Base-by-base conservation (phyloP, 2,113 vertebrate species). In the Circaetus cinerascens region DNA sequence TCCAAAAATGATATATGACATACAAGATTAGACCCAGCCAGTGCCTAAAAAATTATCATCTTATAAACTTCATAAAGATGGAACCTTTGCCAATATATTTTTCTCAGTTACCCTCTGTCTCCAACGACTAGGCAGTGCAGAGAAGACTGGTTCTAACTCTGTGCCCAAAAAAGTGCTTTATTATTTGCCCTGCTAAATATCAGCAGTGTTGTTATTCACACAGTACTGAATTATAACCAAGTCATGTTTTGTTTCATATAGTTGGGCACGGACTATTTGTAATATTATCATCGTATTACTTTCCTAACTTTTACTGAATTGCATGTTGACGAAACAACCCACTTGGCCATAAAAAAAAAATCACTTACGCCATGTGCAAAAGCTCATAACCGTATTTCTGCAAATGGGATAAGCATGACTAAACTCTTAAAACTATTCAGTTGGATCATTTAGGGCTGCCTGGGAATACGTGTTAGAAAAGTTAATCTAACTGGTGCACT, bases 391-490 rank as follows among this genome's bases (percentile, higher is more conserved):
- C 8, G 4, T 36, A 45, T 80, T 94, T 94, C 81, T 95, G 64
- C 71, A 97, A 75, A 57, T 30, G 88, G 68, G 55, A 90, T 88
- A 91, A 93, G 87, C 67, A 63, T 30, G 48, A 90, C 51, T 88
- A 63, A 97, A 97, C 69, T 95, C 80, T 68, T 86, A 56, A 96
- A 97, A 96, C 92, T 97, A 40, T 50, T 81, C 72, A 75, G 50
- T 68, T 81, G 62, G 23, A 75, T 86, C 46, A 90, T 76, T 86
- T 83, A 19, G 64, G 59, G 59, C 46, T 94, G 45, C 56, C 26
- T 53, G 26, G 75, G 73, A 97, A 93, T 93, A 64, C 18, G 7
- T n/a, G 6, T 67, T 80, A 69, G 15, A 83, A 93, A 97, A 97
- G 84, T 93, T 96, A 59, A 79, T 72, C 51, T 84, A 45, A 88